phyloP scores from a whole-genome alignment of 2,888 invertebrate genomes.

The Phytoseiulus persimilis region DNA sequence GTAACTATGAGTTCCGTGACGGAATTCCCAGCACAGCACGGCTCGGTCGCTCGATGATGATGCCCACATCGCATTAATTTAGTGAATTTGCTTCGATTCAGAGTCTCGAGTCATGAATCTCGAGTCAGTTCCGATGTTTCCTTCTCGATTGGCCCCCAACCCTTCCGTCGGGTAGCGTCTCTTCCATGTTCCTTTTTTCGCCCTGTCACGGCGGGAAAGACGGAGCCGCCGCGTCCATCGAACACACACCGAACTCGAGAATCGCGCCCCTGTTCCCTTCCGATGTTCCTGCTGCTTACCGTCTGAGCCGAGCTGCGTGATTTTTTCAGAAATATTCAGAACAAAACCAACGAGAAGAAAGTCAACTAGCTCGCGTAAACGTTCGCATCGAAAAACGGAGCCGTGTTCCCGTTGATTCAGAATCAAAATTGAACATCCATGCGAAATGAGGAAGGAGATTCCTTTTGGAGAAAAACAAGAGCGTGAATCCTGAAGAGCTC shows the following conservation, averaged over 20 bases:
- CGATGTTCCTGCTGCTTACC: too few relatives aligned
- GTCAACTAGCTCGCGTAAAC: too few relatives aligned
- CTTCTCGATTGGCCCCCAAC: background rate
- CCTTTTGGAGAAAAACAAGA: background rate
- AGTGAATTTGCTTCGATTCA: background rate
- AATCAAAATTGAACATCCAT: background rate
- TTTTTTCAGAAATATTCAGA: too few relatives aligned
- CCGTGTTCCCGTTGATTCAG: background rate
- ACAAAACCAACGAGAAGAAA: too few relatives aligned
- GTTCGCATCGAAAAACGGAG: background rate
- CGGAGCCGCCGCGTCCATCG: too few relatives aligned
- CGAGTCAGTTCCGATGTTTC: background rate
- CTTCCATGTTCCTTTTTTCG: too few relatives aligned
- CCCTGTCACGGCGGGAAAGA: too few relatives aligned
- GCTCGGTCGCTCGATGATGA: background rate
- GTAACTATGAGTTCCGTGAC: background rate
- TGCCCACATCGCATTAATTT: background rate
- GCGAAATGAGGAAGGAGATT: background rate
- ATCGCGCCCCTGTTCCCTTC: too few relatives aligned
- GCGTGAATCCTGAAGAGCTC: background rate
- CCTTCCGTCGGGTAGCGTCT: background rate
- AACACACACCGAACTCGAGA: too few relatives aligned
- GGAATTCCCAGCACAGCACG: background rate
- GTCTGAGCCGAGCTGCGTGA: too few relatives aligned
- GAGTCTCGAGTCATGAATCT: background rate